Evolutionary conservation across 2,888 invertebrate genomes (phyloP).

Genomic region (Bellardia pandia): DNA sequence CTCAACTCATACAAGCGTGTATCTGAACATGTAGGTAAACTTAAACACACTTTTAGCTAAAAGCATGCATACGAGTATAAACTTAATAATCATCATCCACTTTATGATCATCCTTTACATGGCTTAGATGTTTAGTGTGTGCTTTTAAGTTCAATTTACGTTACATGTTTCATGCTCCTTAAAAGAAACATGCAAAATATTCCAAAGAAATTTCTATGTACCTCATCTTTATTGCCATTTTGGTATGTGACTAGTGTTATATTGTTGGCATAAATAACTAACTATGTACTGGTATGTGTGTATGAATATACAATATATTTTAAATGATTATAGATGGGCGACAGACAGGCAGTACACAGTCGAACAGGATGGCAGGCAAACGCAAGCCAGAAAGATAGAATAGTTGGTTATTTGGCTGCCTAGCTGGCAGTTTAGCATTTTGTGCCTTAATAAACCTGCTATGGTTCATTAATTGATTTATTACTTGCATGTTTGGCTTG

Average conservation of each 20-base stretch:
- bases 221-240: slow-evolving; percentile 51
- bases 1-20: slow-evolving; percentile 4
- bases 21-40: slow-evolving; percentile 15
- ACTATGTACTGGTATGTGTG: slow-evolving; percentile 13
- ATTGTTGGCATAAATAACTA: not conserved
- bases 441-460: slow-evolving; percentile 73
- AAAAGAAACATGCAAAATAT: slow-evolving; percentile 70
- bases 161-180: slow-evolving; percentile 70
- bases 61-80: slow-evolving; percentile 37
- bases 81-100: slow-evolving; percentile 62
- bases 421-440: slow-evolving; percentile 37
- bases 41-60: slow-evolving; percentile 40
- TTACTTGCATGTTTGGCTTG: slow-evolving; percentile 73
- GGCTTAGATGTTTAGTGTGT: slow-evolving; percentile 48
- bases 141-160: slow-evolving; percentile 66
- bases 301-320: slow-evolving; percentile 41
- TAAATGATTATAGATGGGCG: slow-evolving; percentile 64
- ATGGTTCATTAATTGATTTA: slow-evolving; percentile 74
- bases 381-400: slow-evolving; percentile 18
- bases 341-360: slow-evolving; percentile 1
- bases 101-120: slow-evolving; percentile 56
- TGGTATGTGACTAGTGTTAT: slow-evolving; percentile 47
- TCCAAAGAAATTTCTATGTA: slow-evolving; percentile 54
- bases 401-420: slow-evolving; percentile 25
- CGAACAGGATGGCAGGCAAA: slow-evolving; percentile 21